phyloP scores from a whole-genome alignment of 53 echinoderm and acorn worm species.

The Paracentrotus lividus region DNA sequence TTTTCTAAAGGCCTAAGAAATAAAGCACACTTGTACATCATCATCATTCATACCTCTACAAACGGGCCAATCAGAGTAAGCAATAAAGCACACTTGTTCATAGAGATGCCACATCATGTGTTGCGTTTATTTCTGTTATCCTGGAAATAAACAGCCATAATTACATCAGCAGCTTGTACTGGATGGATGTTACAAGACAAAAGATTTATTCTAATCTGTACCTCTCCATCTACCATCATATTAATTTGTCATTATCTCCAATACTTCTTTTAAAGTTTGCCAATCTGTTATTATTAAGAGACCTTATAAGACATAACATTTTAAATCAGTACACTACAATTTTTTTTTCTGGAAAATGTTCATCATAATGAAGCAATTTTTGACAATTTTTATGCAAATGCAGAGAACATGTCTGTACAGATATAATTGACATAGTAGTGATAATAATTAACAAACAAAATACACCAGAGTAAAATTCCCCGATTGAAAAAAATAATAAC shows the following conservation, averaged over 20 bases:
- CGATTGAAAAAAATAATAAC: conserved; percentile 16
- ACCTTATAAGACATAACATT: conserved; percentile 61
- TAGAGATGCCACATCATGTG: conserved; percentile 72
- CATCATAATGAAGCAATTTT: conserved; percentile 58
- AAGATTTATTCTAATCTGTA: conserved; percentile 51
- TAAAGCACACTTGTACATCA: background rate
- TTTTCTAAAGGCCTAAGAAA: too few relatives aligned
- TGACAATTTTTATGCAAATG: conserved; percentile 67
- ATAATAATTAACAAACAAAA: conserved; percentile 59
- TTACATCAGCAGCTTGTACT: conserved; percentile 70
- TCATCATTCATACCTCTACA: background rate
- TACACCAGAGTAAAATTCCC: conserved; percentile 56
- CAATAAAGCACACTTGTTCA: conserved; percentile 21
- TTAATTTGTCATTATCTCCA: conserved; percentile 63
- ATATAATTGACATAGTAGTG: conserved; percentile 63
- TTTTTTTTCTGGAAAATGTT: conserved; percentile 67
- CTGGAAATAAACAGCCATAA: conserved; percentile 70
- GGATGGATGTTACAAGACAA: conserved; percentile 61
- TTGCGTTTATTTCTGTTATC: conserved; percentile 64
- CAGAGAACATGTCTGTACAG: conserved; percentile 70
- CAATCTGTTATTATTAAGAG: conserved; percentile 36
- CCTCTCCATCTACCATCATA: conserved; percentile 59
- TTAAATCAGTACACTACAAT: conserved; percentile 70
- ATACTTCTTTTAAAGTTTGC: conserved; percentile 36
- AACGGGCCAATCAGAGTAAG: background rate